These are phyloP conservation scores for Agelastica alni DNA, from an alignment of 2,888 invertebrate genomes.

Conservation along the genomic window DNA sequence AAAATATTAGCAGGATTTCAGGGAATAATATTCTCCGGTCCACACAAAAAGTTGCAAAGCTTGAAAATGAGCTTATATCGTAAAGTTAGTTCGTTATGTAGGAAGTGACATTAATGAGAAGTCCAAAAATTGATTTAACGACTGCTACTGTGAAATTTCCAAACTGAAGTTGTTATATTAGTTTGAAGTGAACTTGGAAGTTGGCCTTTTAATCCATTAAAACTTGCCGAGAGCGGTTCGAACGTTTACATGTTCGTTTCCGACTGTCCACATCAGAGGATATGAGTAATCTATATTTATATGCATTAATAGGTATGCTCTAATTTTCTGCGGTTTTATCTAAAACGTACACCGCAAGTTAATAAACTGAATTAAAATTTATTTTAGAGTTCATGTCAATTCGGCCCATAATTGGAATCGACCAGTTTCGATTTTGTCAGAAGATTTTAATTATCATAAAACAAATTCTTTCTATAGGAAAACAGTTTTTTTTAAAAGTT, in stretches of 20 bases:
- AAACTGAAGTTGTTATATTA: slow-evolving; percentile 14
- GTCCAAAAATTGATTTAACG: slow-evolving; percentile 18
- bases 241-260: background rate
- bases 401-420: too few species aligned
- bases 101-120: slow-evolving; percentile 14
- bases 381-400: too few species aligned
- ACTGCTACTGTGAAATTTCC: slow-evolving; percentile 8
- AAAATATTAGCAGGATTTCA: background rate
- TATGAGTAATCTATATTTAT: slow-evolving; percentile 1
- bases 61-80: slow-evolving; percentile 11
- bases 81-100: slow-evolving; percentile 16
- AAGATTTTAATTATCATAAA: too few species aligned
- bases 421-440: too few species aligned
- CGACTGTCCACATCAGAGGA: background rate
- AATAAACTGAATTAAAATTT: too few species aligned
- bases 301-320: too few species aligned
- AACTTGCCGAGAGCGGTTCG: background rate
- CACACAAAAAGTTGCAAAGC: slow-evolving; percentile 1
- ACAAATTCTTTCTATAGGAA: too few species aligned
- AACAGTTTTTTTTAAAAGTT: too few species aligned
- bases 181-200: background rate
- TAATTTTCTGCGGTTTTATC: too few species aligned
- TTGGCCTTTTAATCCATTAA: slow-evolving; percentile 7
- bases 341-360: too few species aligned
- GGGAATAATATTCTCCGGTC: background rate